A percentile compares a stretch with the other conserved stretches of the same genome.
These are phyloP conservation scores for Oryzias celebensis DNA, from an alignment of 2,113 vertebrate species.

Conservation along the genomic window DNA sequence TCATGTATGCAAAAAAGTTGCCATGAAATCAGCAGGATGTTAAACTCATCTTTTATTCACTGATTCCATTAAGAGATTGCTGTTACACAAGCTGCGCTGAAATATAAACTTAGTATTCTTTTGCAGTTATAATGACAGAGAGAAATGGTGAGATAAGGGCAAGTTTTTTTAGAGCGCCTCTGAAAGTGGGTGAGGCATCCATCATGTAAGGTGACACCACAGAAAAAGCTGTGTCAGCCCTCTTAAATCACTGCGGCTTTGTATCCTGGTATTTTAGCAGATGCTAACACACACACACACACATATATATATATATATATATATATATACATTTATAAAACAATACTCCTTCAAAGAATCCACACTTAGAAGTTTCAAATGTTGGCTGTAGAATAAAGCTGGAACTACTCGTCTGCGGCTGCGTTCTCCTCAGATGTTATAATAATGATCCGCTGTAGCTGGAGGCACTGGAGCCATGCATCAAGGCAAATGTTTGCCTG, in stretches of 20 bases:
- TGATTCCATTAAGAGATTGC: conserved; percentile 64
- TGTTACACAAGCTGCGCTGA: conserved; percentile 41
- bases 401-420: conserved; percentile 55
- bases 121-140: conserved; percentile 40
- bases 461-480: conserved; percentile 64
- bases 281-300: conserved; percentile 11
- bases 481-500: conserved; percentile 74
- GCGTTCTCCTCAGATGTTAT: conserved; percentile 64
- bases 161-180: conserved; percentile 56
- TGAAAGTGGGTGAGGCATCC: conserved; percentile 63
- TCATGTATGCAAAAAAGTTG: conserved; percentile 58
- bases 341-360: conserved; percentile 25
- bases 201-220: conserved; percentile 69
- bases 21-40: conserved; percentile 46
- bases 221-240: conserved; percentile 64
- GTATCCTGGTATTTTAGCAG: conserved; percentile 46
- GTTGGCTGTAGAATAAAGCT: conserved; percentile 45
- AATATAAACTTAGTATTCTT: conserved; percentile 62
- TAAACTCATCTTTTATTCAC: conserved; percentile 71
- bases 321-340: background rate
- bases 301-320: background rate
- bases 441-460: conserved; percentile 66
- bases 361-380: conserved; percentile 40
- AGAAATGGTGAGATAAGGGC: conserved; percentile 57
- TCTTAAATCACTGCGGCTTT: conserved; percentile 49